Evolutionary conservation across 2,888 invertebrate species (phyloP), one percentile per base, ranked within the genome.

Genomic region (Spilosoma lubricipeda): DNA sequence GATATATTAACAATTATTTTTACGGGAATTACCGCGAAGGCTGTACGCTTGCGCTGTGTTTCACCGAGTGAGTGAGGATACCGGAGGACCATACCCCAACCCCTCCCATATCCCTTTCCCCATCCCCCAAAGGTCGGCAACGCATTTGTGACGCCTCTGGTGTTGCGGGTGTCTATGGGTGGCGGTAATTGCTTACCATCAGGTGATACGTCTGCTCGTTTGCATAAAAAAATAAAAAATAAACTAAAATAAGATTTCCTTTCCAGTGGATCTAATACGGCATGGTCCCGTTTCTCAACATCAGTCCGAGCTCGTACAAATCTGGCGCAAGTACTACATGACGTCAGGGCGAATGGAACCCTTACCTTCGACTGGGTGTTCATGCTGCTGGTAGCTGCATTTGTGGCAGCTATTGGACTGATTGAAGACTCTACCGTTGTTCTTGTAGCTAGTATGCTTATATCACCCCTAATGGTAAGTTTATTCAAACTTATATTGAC

Each of bases 281-380:
- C 95, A 0, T 97, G 97, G 97, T 93, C 96, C 56, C 93, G 96
- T 9, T 97, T 97, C 86, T 96, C 97, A 71, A 96, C 97, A 67
- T 97, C 97, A 0, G 97, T 97, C 3, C 96, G 97, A 30, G 96
- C 97, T 1, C 94, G 97, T 64, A 92, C 97, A n/a, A 97, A 97
- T 79, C 96, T 97, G 1, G 97, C 97, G 0, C 97, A 97, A 92
- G 97, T 98, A 0, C 96, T 98, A 0, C 96, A 97, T 82, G 96
- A 96, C 77, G 97, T 98, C 0, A 96, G 96, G 80, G 92, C 96
- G n/a, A 97, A 97, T 85, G 97, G 98, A 2, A 90, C 96, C 0
- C 94, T 98, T 39, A 98, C 98, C 0, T 98, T 98, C 90, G 98
- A 98, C 92, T 98, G 97, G 92, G 90, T 98, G 71, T 96, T 97